Conservation (phyloP, 2,888 invertebrate species). For the Rhingia rostrata region DNA sequence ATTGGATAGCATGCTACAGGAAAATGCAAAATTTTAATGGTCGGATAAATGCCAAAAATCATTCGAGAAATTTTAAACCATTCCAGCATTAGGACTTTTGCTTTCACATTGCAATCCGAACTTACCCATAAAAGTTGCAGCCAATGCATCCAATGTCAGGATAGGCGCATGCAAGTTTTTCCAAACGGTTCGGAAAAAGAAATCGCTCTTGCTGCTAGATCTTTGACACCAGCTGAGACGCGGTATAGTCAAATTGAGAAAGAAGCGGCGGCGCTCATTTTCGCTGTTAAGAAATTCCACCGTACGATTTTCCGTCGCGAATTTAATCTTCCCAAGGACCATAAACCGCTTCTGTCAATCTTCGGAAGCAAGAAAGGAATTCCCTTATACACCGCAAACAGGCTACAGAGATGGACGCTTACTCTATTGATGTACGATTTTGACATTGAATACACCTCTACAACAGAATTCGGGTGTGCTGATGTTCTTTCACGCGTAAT, state of each 20-base stretch:
- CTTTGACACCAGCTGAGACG: slow-evolving; percentile 1
- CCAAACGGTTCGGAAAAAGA: slow-evolving; percentile 77
- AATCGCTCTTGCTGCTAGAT: slow-evolving; percentile 22
- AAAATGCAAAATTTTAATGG: slow-evolving; percentile 47
- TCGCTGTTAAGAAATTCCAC: too few species aligned
- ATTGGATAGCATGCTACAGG: slow-evolving; percentile 24
- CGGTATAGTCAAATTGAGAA: slow-evolving; percentile 52
- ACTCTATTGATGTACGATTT: slow-evolving; percentile 46
- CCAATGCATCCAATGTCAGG: slow-evolving; percentile 47
- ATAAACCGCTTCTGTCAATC: slow-evolving; percentile 3
- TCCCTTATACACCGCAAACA: slow-evolving; percentile 19
- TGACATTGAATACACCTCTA: slow-evolving; percentile 48
- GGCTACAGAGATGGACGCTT: slow-evolving; percentile 16
- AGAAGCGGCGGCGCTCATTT: too few species aligned
- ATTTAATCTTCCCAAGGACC: slow-evolving; percentile 11
- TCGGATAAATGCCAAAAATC: slow-evolving; percentile 37
- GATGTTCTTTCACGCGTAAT: not conserved
- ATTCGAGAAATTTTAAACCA: slow-evolving; percentile 45
- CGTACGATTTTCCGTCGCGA: slow-evolving; percentile 23
- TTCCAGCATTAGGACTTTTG: slow-evolving; percentile 60
- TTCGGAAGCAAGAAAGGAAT: slow-evolving; percentile 26
- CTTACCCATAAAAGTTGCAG: slow-evolving; percentile 40
- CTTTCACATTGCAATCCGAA: slow-evolving; percentile 54
- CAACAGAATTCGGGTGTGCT: not conserved
- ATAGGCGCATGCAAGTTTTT: slow-evolving; percentile 41